phyloP scores from a whole-genome alignment of 2,888 invertebrate species.

The Leptarthrus brevirostris region DNA sequence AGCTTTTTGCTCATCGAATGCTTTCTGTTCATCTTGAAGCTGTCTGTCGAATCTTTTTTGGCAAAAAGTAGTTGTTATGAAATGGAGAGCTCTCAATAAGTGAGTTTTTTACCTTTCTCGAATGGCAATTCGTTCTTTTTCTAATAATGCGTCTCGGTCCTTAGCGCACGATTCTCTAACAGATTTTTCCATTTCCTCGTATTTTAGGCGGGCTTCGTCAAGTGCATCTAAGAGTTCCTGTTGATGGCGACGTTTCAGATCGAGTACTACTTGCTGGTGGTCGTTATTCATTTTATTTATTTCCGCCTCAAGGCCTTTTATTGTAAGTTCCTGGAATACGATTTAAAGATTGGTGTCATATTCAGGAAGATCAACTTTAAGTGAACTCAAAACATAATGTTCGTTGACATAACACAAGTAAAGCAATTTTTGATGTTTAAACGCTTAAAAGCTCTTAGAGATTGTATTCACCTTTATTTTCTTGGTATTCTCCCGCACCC shows the following conservation, averaged over 20 bases:
- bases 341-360: too few species aligned
- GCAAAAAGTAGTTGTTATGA: neutral
- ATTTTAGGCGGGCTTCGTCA: slow-evolving; percentile 73
- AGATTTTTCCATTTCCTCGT: slow-evolving; percentile 72
- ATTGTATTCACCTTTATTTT: slow-evolving; percentile 77
- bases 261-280: slow-evolving; percentile 75
- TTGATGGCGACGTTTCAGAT: slow-evolving; percentile 69
- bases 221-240: slow-evolving; percentile 78
- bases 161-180: slow-evolving; percentile 72
- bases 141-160: slow-evolving; percentile 73
- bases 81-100: too few species aligned
- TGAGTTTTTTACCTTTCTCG: slow-evolving; percentile 67
- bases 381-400: too few species aligned
- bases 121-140: slow-evolving; percentile 72
- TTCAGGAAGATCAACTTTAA: too few species aligned
- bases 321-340: slow-evolving; percentile 78
- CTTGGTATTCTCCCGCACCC: slow-evolving; percentile 86
- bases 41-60: slow-evolving; percentile 69
- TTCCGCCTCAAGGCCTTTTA: slow-evolving; percentile 88
- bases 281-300: slow-evolving; percentile 81
- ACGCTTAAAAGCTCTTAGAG: neutral
- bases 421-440: too few species aligned
- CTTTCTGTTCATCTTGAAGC: slow-evolving; percentile 70
- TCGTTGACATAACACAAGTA: too few species aligned
- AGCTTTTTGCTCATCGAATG: slow-evolving; percentile 70